These are phyloP conservation scores for Neopelma chrysocephalum DNA, from an alignment of 2,797 vertebrate species.

Conservation along the genomic window DNA sequence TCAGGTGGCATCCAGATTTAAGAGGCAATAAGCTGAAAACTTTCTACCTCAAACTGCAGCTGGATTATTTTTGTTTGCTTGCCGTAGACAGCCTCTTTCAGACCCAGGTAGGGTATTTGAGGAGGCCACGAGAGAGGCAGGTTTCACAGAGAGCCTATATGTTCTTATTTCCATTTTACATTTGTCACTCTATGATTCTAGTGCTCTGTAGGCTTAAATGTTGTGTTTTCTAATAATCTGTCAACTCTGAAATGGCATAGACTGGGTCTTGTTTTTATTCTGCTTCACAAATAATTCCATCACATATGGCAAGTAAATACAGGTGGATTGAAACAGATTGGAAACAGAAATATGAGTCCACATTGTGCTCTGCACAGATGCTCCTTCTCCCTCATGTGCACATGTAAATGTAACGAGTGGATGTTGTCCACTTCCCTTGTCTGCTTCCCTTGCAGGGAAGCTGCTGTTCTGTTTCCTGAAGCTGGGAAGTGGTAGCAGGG, in stretches of 20 bases:
- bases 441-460: not conserved
- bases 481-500: not conserved
- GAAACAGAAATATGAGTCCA: not conserved
- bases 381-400: not conserved
- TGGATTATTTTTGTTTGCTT: slow-evolving; percentile 11
- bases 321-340: not conserved
- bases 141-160: not conserved
- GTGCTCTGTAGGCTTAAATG: not conserved
- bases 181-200: not conserved
- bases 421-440: not conserved
- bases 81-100: not conserved
- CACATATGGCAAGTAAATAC: not conserved
- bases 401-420: not conserved
- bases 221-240: not conserved
- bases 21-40: not conserved
- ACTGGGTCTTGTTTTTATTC: not conserved
- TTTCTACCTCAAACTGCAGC: not conserved
- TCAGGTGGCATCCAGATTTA: not conserved
- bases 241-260: not conserved
- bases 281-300: not conserved
- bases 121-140: not conserved
- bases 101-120: not conserved
- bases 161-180: not conserved
- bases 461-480: not conserved
- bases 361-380: not conserved